Percentiles rank a stretch among this genome's conserved stretches.
phyloP scores from a whole-genome alignment of 2,888 invertebrate species.

The Calameuta idolon region DNA sequence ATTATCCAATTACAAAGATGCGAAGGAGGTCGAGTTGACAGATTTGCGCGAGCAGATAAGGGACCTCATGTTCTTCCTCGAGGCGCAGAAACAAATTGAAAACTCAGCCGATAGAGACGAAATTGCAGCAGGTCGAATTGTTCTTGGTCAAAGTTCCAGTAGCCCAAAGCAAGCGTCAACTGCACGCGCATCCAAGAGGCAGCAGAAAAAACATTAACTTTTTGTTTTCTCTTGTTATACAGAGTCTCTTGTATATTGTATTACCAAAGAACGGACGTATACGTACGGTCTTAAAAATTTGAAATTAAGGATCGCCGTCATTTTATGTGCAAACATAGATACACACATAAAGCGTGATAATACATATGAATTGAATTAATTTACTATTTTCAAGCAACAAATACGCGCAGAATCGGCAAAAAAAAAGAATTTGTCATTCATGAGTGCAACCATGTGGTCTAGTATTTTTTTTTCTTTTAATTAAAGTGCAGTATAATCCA shows the following conservation, averaged over 20 bases:
- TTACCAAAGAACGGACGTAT: not conserved
- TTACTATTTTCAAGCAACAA: too few relatives aligned
- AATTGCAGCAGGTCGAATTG: constrained; percentile 74
- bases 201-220: constrained; percentile 18
- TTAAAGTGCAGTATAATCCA: too few relatives aligned
- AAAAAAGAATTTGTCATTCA: too few relatives aligned
- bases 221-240: too few relatives aligned
- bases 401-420: too few relatives aligned
- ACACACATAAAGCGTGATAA: too few relatives aligned
- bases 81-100: constrained; percentile 80
- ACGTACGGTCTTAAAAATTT: not conserved
- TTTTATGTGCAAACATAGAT: not conserved
- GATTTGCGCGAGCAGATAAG: constrained; percentile 93
- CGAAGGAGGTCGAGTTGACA: constrained; percentile 75
- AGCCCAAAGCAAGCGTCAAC: constrained; percentile 25
- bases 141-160: constrained; percentile 67
- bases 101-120: constrained; percentile 72
- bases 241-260: not conserved
- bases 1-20: constrained; percentile 59
- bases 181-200: constrained; percentile 7
- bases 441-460: too few relatives aligned
- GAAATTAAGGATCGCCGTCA: not conserved
- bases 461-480: too few relatives aligned
- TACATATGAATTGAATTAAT: too few relatives aligned
- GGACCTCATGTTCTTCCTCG: constrained; percentile 97